Percentiles rank a stretch among this genome's conserved stretches.
These are phyloP conservation scores for Branchipolynoe longqiensis DNA, from an alignment of 2,888 invertebrate species.

Conservation along the genomic window DNA sequence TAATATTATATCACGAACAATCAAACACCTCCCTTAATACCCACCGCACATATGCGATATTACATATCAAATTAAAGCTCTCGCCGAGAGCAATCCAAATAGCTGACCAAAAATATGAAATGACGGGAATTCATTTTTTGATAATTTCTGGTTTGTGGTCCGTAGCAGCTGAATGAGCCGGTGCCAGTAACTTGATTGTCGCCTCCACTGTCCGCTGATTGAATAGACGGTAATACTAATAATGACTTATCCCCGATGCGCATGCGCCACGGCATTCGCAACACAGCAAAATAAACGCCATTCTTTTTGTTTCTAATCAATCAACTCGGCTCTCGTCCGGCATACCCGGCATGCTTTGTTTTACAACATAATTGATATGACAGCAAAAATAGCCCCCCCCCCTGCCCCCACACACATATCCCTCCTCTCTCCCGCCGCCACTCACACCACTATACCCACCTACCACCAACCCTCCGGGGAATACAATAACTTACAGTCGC, in stretches of 20 bases:
- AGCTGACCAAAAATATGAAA: too few species aligned
- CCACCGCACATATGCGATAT: too few species aligned
- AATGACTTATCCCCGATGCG: conserved; percentile 27
- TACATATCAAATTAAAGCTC: too few species aligned
- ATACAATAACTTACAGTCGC: conserved; percentile 42
- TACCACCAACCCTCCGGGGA: neutral
- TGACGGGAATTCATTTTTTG: too few species aligned
- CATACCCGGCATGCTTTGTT: conserved; percentile 3
- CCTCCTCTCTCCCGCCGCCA: too few species aligned
- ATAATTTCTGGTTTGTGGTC: too few species aligned
- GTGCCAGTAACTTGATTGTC: neutral
- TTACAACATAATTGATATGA: conserved; percentile 38
- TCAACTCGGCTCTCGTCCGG: neutral
- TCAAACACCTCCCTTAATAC: too few species aligned
- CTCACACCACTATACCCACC: too few species aligned
- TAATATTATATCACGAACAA: too few species aligned
- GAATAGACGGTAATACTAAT: conserved; percentile 10
- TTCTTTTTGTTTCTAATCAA: conserved; percentile 37
- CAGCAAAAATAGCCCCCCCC: conserved; percentile 5
- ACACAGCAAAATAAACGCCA: conserved; percentile 18
- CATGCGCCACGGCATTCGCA: neutral
- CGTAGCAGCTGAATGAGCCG: too few species aligned
- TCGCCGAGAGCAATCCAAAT: too few species aligned
- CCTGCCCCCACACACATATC: neutral
- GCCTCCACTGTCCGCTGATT: neutral